Conservation (phyloP, 37 sponge, comb jelly and placozoan species). For the Halichondria panicea region DNA sequence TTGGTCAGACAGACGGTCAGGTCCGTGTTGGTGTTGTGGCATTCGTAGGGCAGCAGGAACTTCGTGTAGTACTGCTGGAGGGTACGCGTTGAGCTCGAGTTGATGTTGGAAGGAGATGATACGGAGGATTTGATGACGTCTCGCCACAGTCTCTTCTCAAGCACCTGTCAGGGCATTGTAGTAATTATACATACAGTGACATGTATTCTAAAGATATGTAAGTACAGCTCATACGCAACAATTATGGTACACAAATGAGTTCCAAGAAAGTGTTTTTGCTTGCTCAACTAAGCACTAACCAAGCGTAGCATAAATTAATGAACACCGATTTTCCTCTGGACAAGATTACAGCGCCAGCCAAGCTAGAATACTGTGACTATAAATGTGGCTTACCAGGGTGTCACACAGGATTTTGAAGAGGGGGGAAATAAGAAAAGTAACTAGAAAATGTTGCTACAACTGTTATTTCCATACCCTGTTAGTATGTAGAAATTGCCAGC, state of each 20-base stretch:
- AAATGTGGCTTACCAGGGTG: too few species aligned
- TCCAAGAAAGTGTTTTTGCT: too few species aligned
- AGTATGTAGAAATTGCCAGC: too few species aligned
- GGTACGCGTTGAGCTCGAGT: conserved; percentile 32
- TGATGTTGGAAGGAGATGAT: not conserved
- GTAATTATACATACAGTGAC: not conserved
- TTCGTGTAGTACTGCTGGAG: conserved; percentile 46
- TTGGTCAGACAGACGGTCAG: conserved; percentile 21
- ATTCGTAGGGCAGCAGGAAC: conserved; percentile 63
- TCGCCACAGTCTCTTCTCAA: conserved; percentile 54
- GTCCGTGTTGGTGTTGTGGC: conserved; percentile 30
- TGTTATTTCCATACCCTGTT: too few species aligned
- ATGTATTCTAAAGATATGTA: too few species aligned
- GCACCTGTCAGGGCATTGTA: conserved; percentile 20
- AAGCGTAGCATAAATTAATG: conserved; percentile 40
- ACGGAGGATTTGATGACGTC: conserved; percentile 36
- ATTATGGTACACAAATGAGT: too few species aligned
- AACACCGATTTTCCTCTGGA: conserved; percentile 19
- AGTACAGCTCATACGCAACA: too few species aligned
- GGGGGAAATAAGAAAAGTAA: too few species aligned
- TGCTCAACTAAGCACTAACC: too few species aligned
- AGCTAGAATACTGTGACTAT: conserved; percentile 4
- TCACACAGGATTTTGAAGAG: too few species aligned
- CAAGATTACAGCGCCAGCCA: conserved; percentile 21
- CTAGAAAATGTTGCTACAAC: too few species aligned